phyloP scores from a whole-genome alignment of 2,888 invertebrate genomes.

The Syrista parreyssii region DNA sequence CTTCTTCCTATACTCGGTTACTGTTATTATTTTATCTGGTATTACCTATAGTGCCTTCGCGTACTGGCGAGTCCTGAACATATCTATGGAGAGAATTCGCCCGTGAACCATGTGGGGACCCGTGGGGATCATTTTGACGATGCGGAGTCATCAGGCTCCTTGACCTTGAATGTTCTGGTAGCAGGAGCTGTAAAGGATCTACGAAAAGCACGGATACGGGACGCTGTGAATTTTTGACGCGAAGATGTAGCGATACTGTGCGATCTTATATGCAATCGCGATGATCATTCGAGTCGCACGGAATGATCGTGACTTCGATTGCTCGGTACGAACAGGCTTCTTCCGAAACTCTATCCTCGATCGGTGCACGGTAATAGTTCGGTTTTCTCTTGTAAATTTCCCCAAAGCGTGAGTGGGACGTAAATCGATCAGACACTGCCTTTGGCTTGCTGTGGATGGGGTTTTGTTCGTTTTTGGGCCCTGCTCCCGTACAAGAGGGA shows the following conservation, averaged over 20 bases:
- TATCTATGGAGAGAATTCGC: neutral
- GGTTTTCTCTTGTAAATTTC: constrained; percentile 57
- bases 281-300: neutral
- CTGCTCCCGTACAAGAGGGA: constrained; percentile 62
- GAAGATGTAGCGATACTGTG: neutral
- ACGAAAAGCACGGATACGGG: neutral
- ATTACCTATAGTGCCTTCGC: neutral
- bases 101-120: neutral
- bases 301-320: neutral
- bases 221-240: neutral
- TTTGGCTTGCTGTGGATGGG: constrained; percentile 47
- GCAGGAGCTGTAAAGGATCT: neutral
- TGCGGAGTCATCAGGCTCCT: neutral
- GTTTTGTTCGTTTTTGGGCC: constrained; percentile 57
- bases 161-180: neutral
- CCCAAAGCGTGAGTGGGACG: constrained; percentile 58
- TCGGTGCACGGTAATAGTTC: constrained; percentile 33
- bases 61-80: neutral
- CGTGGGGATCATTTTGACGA: neutral
- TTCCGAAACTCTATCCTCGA: neutral
- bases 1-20: neutral
- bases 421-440: constrained; percentile 63
- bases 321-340: neutral
- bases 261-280: neutral
- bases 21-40: neutral